Evolutionary conservation across 2,113 vertebrate species (phyloP).

Genomic region (Pteropus alecto): DNA sequence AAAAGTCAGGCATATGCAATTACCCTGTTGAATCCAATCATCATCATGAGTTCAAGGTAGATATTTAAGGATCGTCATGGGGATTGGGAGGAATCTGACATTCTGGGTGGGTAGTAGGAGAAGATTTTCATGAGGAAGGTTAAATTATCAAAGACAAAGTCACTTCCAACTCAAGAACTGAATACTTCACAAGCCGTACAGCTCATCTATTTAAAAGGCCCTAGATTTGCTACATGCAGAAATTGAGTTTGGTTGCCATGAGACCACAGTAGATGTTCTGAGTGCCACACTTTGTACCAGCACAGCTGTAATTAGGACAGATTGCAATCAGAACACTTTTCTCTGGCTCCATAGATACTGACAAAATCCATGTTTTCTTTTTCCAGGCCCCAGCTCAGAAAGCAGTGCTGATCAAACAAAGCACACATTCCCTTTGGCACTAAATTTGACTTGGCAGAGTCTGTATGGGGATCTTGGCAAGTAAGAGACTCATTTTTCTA

Average conservation of each 20-base stretch:
- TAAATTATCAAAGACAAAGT: slow-evolving; percentile 52
- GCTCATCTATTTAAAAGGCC: background rate
- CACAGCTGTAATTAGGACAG: slow-evolving; percentile 48
- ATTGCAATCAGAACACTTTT: slow-evolving; percentile 31
- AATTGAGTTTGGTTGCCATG: slow-evolving; percentile 5
- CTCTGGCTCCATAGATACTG: background rate
- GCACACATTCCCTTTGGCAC: slow-evolving; percentile 33
- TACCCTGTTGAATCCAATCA: slow-evolving; percentile 50
- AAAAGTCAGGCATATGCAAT: slow-evolving; percentile 41
- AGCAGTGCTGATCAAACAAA: slow-evolving; percentile 55
- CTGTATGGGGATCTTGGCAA: slow-evolving; percentile 33
- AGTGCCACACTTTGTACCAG: background rate
- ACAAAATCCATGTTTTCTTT: slow-evolving; percentile 57
- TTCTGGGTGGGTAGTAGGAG: background rate
- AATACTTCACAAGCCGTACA: background rate
- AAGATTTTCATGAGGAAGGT: slow-evolving; percentile 11
- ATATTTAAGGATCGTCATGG: slow-evolving; percentile 22
- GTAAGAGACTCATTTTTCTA: slow-evolving; percentile 51
- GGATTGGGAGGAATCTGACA: background rate
- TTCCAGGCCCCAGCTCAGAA: slow-evolving; percentile 31
- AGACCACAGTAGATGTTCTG: background rate
- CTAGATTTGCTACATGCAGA: background rate
- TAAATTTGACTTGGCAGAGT: background rate
- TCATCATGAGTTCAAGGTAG: background rate
- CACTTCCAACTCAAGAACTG: background rate